Evolutionary conservation across 2,113 vertebrate species (phyloP), one percentile per base, ranked within the genome.

Genomic region (Rhodinocichla rosea): DNA sequence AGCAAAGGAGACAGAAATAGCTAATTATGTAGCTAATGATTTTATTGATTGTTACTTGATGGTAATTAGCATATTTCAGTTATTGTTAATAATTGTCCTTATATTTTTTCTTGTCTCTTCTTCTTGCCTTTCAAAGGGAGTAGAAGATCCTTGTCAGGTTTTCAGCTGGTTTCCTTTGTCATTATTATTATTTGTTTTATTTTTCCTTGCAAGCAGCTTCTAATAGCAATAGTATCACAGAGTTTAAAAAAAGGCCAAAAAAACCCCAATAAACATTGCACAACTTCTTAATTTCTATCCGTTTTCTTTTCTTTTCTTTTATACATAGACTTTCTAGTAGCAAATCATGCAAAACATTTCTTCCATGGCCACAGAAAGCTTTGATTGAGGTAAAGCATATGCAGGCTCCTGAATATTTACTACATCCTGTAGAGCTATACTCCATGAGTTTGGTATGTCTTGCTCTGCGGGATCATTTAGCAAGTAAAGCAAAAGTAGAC

Each of bases 381-480:
- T 80, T 81, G 42, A 33, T 14, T 62, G 68, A 88, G 73, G 47
- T 78, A 50, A 39, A 95, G 74, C 17, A 63, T 35, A 16, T 67
- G 12, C 59, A 91, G 64, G 42, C 33, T 70, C 16, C 56, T 81
- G 47, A 81, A 37, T 23, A 32, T 92, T 90, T 90, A 80, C 35
- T 88, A 47, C 75, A 57, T 86, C 77, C 73, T 94, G 81, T 87
- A 62, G 73, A 94, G 64, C 62, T 93, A 24, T 79, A 68, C 57
- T 93, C 57, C 87, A 55, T 0, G 0, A 50, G 60, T 95, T 89
- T 91, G 64, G 68, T 91, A 89, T 92, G 73, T 77, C 60, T 89
- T 5, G 0, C 76, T 96, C 87, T 87, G 77, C 81, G 75, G 87
- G 91, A 84, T 94, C 73, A 77, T 81, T 91, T 96, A 89, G 69